phyloP scores from a whole-genome alignment of 2,113 vertebrate species.

The Puffinus mauretanicus region DNA sequence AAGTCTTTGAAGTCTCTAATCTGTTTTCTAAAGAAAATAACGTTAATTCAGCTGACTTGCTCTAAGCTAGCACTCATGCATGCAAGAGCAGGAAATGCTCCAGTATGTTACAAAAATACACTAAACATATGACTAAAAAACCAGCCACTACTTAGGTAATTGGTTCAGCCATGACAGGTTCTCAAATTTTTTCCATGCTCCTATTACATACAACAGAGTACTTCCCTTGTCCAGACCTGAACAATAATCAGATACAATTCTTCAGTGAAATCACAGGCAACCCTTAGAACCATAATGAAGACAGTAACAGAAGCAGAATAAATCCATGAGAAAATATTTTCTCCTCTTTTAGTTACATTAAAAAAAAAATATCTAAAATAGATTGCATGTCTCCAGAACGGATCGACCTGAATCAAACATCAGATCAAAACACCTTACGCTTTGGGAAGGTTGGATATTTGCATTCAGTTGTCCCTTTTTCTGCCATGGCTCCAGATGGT shows the following conservation, averaged over 20 bases:
- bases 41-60: background rate
- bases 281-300: background rate
- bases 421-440: background rate
- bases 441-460: background rate
- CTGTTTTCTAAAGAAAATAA: slow-evolving; percentile 19
- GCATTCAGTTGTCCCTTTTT: background rate
- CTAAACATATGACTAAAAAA: background rate
- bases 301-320: background rate
- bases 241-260: background rate
- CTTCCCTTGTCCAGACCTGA: background rate
- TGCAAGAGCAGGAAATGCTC: background rate
- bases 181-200: background rate
- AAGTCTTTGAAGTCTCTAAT: slow-evolving; percentile 15
- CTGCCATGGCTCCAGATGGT: background rate
- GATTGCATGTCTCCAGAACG: background rate
- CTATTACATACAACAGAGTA: background rate
- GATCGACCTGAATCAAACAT: background rate
- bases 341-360: background rate
- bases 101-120: background rate
- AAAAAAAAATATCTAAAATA: background rate
- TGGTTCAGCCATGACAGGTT: background rate
- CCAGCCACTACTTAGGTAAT: background rate
- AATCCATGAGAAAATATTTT: background rate
- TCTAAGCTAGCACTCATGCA: background rate
- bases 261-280: background rate